Evolutionary conservation across 2,797 vertebrate species (phyloP).

Genomic region (Poeciliopsis presidionis): DNA sequence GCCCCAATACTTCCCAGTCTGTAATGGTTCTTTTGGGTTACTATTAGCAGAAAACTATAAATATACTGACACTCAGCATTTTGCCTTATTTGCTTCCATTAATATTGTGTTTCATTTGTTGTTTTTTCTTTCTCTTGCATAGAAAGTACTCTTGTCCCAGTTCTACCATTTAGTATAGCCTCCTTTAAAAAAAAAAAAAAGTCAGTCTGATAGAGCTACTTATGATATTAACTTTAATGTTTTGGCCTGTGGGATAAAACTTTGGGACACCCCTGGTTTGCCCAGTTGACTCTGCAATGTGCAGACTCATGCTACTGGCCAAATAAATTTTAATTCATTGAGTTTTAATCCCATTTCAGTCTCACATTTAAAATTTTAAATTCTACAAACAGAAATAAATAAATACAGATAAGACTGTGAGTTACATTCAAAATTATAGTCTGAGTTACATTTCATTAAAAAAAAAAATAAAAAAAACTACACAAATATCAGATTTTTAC

Average conservation of each 20-base stretch:
- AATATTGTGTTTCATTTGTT: neutral
- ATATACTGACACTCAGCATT: neutral
- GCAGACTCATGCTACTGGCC: neutral
- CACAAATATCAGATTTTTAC: neutral
- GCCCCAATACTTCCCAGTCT: neutral
- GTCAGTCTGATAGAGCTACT: neutral
- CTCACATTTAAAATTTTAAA: neutral
- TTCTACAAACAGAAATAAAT: too few relatives aligned
- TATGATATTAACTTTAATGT: neutral
- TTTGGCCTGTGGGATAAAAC: neutral
- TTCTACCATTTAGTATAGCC: too few relatives aligned
- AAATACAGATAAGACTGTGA: too few relatives aligned
- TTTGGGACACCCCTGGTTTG: neutral
- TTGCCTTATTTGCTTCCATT: neutral
- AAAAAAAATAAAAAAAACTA: too few relatives aligned
- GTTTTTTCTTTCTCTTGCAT: neutral
- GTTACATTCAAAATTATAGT: too few relatives aligned
- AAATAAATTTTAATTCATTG: neutral
- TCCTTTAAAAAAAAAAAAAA: neutral
- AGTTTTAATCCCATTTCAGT: neutral
- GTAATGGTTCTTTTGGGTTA: neutral
- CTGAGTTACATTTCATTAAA: too few relatives aligned
- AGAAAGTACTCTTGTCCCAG: neutral
- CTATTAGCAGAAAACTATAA: neutral
- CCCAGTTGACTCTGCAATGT: neutral